These are phyloP conservation scores for Meloidogyne exigua DNA, from an alignment of 1,140 invertebrate genomes.

Conservation along the genomic window DNA sequence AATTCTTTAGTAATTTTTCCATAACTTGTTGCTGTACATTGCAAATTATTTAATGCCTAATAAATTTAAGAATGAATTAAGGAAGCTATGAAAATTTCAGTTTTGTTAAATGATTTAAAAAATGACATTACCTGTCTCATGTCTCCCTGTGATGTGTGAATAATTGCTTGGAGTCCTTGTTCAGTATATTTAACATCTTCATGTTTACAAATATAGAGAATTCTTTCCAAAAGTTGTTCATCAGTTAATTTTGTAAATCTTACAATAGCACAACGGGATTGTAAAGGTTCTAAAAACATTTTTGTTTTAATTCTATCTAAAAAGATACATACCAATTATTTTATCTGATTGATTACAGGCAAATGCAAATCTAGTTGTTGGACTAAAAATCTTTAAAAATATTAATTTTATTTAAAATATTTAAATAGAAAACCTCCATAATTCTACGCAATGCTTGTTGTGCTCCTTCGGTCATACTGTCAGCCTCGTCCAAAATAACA, in stretches of 20 bases:
- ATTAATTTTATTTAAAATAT: not conserved
- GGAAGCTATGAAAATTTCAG: not conserved
- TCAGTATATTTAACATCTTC: conserved; percentile 82
- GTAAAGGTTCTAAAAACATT: conserved; percentile 79
- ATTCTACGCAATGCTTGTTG: conserved; percentile 81
- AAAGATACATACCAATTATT: conserved; percentile 76
- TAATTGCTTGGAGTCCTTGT: conserved; percentile 90
- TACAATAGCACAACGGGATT: conserved; percentile 93
- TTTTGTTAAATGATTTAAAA: not conserved
- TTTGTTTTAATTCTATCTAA: not conserved
- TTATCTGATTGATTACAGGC: conserved; percentile 98
- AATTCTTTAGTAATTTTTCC: conserved; percentile 84
- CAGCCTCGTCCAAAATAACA: conserved; percentile 96
- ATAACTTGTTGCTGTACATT: conserved; percentile 93
- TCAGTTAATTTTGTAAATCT: conserved; percentile 88
- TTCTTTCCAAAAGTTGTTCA: conserved; percentile 77
- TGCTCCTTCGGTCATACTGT: conserved; percentile 72
- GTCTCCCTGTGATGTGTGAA: conserved; percentile 97
- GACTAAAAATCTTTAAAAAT: conserved; percentile 75
- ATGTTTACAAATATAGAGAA: conserved; percentile 74
- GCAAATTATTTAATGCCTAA: conserved; percentile 89
- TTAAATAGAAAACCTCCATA: conserved; percentile 74
- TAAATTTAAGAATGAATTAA: conserved; percentile 4
- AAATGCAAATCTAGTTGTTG: conserved; percentile 92
- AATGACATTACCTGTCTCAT: conserved; percentile 74